These are phyloP conservation scores for Poeciliopsis retropinna DNA, from an alignment of 2,113 vertebrate species.

Conservation along the genomic window DNA sequence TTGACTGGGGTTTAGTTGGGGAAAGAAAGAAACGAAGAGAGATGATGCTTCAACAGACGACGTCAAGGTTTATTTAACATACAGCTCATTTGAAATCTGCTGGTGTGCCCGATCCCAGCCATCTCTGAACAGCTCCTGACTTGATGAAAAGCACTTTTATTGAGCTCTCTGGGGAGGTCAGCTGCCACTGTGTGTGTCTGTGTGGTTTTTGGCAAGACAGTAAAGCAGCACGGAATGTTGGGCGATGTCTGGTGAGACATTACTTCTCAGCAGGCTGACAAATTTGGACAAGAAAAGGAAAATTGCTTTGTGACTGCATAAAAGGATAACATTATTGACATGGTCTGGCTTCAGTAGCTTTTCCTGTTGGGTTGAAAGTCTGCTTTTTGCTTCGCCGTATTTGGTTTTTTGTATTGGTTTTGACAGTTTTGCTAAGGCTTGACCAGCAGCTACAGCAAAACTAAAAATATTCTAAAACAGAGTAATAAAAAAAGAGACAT, in stretches of 20 bases:
- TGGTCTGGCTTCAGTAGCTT: slow-evolving; percentile 10
- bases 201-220: slow-evolving; percentile 43
- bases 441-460: slow-evolving; percentile 3
- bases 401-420: background rate
- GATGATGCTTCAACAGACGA: slow-evolving; percentile 62
- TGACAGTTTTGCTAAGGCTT: background rate
- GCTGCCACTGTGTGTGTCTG: slow-evolving; percentile 54
- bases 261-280: slow-evolving; percentile 58
- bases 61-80: slow-evolving; percentile 73
- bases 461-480: slow-evolving; percentile 3
- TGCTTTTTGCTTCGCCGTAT: slow-evolving; percentile 3
- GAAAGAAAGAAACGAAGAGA: slow-evolving; percentile 55
- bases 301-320: slow-evolving; percentile 33
- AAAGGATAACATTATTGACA: slow-evolving; percentile 23
- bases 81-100: slow-evolving; percentile 78
- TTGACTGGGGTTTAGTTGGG: background rate
- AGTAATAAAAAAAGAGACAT: slow-evolving; percentile 22
- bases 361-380: slow-evolving; percentile 10
- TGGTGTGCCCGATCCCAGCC: slow-evolving; percentile 68
- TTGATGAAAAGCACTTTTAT: slow-evolving; percentile 79
- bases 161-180: slow-evolving; percentile 75
- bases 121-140: slow-evolving; percentile 71
- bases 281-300: slow-evolving; percentile 48
- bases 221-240: slow-evolving; percentile 39
- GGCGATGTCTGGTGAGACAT: slow-evolving; percentile 55